Evolutionary conservation across 2,113 vertebrate genomes (phyloP).

Genomic region (Oryzias javanicus): DNA sequence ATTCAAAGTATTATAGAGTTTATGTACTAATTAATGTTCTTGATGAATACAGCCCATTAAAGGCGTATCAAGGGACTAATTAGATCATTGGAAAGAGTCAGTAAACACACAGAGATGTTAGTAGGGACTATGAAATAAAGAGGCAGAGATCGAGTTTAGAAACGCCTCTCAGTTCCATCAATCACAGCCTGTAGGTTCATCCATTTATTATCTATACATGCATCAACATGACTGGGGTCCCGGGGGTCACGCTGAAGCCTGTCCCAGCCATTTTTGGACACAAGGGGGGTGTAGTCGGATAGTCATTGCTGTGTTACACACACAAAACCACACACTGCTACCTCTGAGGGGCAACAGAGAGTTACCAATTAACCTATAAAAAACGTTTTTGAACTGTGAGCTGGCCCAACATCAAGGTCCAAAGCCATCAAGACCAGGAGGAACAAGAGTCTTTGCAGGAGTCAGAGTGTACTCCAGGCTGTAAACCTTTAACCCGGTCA

Average conservation of each 20-base stretch:
- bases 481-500: constrained; percentile 58
- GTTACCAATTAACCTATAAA: too few species aligned
- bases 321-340: too few species aligned
- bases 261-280: too few species aligned
- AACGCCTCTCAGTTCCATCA: constrained; percentile 52
- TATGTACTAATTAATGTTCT: constrained; percentile 76
- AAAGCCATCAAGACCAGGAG: constrained; percentile 35
- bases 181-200: constrained; percentile 29
- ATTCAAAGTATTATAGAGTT: constrained; percentile 71
- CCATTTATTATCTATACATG: too few species aligned
- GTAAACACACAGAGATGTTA: constrained; percentile 60
- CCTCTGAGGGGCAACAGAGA: too few species aligned
- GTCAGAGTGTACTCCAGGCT: constrained; percentile 27
- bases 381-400: too few species aligned
- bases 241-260: too few species aligned
- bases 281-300: too few species aligned
- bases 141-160: constrained; percentile 38
- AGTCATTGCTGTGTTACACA: too few species aligned
- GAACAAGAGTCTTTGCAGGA: constrained; percentile 18
- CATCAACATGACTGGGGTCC: too few species aligned
- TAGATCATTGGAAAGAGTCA: constrained; percentile 72
- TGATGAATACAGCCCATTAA: constrained; percentile 77
- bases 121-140: constrained; percentile 49
- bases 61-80: constrained; percentile 78
- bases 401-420: constrained; percentile 32